Evolutionary conservation across 2,113 vertebrate species (phyloP).

Genomic region (Lanius collurio): DNA sequence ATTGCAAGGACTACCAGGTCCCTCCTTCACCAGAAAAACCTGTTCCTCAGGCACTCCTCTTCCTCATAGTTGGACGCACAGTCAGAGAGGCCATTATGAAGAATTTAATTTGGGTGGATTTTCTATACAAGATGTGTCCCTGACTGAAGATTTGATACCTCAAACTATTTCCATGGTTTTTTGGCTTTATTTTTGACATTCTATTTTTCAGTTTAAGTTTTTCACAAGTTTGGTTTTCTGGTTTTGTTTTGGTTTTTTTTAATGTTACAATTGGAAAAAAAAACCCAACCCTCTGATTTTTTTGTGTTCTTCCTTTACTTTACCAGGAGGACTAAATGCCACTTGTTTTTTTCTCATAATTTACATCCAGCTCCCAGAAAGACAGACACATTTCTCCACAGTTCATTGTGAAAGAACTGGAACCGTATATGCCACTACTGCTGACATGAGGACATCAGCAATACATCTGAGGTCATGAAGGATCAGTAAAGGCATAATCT

Average conservation of each 20-base stretch:
- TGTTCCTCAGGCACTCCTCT: conserved; percentile 30
- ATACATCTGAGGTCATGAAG: not conserved
- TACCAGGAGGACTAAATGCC: not conserved
- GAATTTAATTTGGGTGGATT: not conserved
- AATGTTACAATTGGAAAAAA: not conserved
- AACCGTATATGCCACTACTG: not conserved
- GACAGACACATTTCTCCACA: not conserved
- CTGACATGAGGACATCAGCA: not conserved
- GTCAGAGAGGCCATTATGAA: not conserved
- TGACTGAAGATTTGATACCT: not conserved
- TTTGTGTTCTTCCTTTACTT: not conserved
- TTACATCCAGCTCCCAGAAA: not conserved
- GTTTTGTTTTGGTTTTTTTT: not conserved
- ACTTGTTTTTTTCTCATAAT: not conserved
- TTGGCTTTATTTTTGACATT: not conserved
- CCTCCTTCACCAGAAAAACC: conserved; percentile 36
- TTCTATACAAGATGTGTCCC: not conserved
- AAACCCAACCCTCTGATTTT: not conserved
- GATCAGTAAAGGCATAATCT: not conserved
- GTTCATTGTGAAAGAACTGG: not conserved
- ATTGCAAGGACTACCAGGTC: not conserved
- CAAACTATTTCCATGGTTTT: not conserved
- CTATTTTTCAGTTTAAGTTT: not conserved
- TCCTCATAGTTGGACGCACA: not conserved
- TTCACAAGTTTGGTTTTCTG: not conserved